Evolutionary conservation across 2,888 invertebrate species (phyloP), one percentile per base, ranked within the genome.

Genomic region (Bombyx huttoni): DNA sequence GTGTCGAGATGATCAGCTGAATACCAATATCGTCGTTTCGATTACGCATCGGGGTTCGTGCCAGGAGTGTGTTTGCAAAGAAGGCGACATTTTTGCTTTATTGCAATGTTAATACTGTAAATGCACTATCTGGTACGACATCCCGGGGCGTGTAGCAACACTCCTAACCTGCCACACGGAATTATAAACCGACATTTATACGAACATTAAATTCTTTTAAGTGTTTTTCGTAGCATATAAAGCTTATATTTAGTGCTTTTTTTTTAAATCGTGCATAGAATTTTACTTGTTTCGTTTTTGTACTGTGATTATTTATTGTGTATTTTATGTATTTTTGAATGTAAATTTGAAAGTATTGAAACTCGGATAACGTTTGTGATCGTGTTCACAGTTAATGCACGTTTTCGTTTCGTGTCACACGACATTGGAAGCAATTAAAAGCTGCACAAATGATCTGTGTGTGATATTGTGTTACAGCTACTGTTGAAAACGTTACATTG

Each of bases 101-200:
- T 70, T 63, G 85, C 87, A 86, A 84, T 81, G 75, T 82, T 87
- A 84, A 91, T 90, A 91, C 92, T 98, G 98, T 98, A 98, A 98
- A 98, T 98, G 98, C 98, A 98, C 97, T 96, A 97, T 98, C 97
- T 97, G 97, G 98, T 98, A 98, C 97, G 96, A 96, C 96, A 96
- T 94, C 92, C 94, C 93, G 91, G 90, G 85, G 90, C 88, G 91
- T 89, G 74, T 78, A 73, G 74, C 87, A 68, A 74, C 86, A 84
- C 67, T 79, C 76, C 80, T 70, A 80, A 63, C 68, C 75, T 66
- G 65, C 75, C 72, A 62, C 65, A 64, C 68, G 69, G 70, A 71
- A 69, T 66, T 40, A 40, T 12, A 8, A 40, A 40, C 40, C 24
- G 24, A 2, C 24, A 24, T 24, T 3, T 24, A 40, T 40, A 40